Percentiles rank a stretch among this genome's conserved stretches.
phyloP scores from a whole-genome alignment of 2,888 invertebrate genomes.

The Callyntrura guangdongensis region DNA sequence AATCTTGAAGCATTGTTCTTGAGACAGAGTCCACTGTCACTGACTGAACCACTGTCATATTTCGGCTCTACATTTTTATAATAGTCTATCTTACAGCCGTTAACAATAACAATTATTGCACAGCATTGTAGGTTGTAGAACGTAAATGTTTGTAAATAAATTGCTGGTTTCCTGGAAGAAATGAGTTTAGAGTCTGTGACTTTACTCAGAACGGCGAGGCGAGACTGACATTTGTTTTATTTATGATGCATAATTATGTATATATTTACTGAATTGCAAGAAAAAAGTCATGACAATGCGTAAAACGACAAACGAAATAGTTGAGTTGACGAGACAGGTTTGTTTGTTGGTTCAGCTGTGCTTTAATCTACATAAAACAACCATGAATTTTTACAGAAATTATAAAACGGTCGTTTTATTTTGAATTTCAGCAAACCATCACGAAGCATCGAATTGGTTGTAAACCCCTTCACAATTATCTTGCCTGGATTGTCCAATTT shows the following conservation, averaged over 20 bases:
- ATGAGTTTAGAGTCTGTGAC: background rate
- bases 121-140: background rate
- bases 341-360: too few relatives aligned
- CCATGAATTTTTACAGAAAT: too few relatives aligned
- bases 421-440: too few relatives aligned
- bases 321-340: too few relatives aligned
- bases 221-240: too few relatives aligned
- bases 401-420: too few relatives aligned
- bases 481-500: background rate
- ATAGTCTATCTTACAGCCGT: background rate
- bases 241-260: too few relatives aligned
- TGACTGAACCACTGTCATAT: background rate
- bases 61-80: background rate
- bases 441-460: background rate
- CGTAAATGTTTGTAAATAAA: constrained; percentile 29
- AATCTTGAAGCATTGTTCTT: background rate
- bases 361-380: too few relatives aligned
- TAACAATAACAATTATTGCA: background rate
- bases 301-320: too few relatives aligned
- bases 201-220: too few relatives aligned
- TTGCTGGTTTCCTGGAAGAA: constrained; percentile 56
- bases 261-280: too few relatives aligned
- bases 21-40: background rate
- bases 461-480: background rate
- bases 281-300: too few relatives aligned